A percentile compares a stretch with the other conserved stretches of the same genome.
Evolutionary conservation across 2,797 vertebrate species (phyloP).

Genomic region (Carduelis carduelis): DNA sequence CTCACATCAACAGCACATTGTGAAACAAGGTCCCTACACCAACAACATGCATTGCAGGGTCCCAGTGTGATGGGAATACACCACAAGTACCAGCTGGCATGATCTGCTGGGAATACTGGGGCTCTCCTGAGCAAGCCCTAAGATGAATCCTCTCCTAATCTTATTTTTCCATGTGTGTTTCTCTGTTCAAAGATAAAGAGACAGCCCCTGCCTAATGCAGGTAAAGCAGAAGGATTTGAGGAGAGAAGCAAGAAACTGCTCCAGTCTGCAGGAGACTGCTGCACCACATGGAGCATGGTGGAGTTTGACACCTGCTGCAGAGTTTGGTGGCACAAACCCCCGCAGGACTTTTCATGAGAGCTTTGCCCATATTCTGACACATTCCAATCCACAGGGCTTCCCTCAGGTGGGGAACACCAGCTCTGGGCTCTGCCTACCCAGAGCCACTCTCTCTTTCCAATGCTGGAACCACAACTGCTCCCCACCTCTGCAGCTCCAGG

Average conservation of each 20-base stretch:
- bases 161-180: neutral
- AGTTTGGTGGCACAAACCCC: neutral
- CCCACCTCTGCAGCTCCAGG: neutral
- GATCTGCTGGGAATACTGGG: neutral
- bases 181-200: neutral
- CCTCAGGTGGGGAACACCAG: neutral
- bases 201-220: neutral
- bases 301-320: neutral
- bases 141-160: neutral
- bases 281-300: accelerated
- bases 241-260: neutral
- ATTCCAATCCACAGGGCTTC: neutral
- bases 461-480: neutral
- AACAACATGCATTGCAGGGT: neutral
- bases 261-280: neutral
- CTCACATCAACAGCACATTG: neutral
- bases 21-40: neutral
- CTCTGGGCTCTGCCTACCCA: neutral
- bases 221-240: neutral
- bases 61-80: neutral
- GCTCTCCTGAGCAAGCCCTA: neutral
- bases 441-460: accelerated
- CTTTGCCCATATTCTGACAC: neutral
- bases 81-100: neutral
- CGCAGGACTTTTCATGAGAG: neutral